A percentile compares a stretch with the other conserved stretches of the same genome.
Evolutionary conservation across 2,113 vertebrate genomes (phyloP).

Genomic region (Cynopterus brachyotis): DNA sequence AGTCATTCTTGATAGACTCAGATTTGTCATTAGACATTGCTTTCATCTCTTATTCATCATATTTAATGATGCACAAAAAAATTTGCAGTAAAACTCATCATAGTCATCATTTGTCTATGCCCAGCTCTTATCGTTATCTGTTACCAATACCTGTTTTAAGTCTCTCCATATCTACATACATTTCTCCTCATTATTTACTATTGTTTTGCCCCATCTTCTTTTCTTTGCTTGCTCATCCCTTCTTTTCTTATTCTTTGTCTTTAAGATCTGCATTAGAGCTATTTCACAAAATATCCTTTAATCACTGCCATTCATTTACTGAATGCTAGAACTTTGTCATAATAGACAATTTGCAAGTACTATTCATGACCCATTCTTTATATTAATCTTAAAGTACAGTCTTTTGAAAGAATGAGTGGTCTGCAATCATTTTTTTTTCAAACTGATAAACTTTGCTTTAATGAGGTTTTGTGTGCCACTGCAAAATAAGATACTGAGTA

Average conservation of each 20-base stretch:
- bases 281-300: neutral
- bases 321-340: accelerated
- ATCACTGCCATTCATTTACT: neutral
- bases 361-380: neutral
- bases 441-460: neutral
- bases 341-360: accelerated
- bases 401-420: neutral
- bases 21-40: slow-evolving; percentile 69
- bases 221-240: accelerated
- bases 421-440: neutral
- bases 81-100: slow-evolving; percentile 71
- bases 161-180: neutral
- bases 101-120: slow-evolving; percentile 70
- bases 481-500: accelerated
- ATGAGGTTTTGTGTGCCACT: accelerated
- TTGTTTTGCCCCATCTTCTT: slow-evolving; percentile 40
- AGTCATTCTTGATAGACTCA: neutral
- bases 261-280: neutral
- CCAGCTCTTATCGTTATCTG: slow-evolving; percentile 54
- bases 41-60: slow-evolving; percentile 71
- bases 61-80: slow-evolving; percentile 78
- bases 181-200: slow-evolving; percentile 47
- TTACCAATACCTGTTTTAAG: slow-evolving; percentile 66
- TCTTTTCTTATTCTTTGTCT: neutral
- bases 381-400: neutral